Evolutionary conservation across 2,113 vertebrate genomes (phyloP).

Genomic region (Thamnaconus septentrionalis): DNA sequence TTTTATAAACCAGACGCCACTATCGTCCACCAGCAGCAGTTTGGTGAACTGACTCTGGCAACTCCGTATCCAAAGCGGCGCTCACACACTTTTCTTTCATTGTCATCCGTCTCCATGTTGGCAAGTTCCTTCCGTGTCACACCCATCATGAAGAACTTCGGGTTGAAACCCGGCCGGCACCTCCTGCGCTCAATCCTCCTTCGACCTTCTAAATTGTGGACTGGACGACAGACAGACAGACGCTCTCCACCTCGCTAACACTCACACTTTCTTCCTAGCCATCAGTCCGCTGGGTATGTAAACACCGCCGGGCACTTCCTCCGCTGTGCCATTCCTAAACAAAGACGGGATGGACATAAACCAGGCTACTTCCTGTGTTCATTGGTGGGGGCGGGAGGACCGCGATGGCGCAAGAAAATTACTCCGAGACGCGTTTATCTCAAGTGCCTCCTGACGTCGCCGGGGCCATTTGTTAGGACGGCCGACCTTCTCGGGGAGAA

Average conservation of each 20-base stretch:
- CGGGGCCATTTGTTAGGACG: conserved; percentile 51
- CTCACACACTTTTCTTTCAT: too few relatives aligned
- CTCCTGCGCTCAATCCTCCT: conserved; percentile 4
- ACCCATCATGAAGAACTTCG: too few relatives aligned
- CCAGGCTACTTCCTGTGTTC: conserved; percentile 52
- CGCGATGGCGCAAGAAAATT: conserved; percentile 36
- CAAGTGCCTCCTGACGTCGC: conserved; percentile 55
- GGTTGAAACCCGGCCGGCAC: not conserved
- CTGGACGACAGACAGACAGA: conserved; percentile 21
- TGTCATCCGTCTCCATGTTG: too few relatives aligned
- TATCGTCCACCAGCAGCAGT: too few relatives aligned
- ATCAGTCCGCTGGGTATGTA: conserved; percentile 51
- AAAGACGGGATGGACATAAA: conserved; percentile 34
- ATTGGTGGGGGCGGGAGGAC: not conserved
- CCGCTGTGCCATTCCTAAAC: conserved; percentile 34
- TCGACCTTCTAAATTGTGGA: conserved; percentile 8
- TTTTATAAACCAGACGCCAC: too few relatives aligned
- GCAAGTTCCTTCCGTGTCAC: too few relatives aligned
- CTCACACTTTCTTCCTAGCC: not conserved
- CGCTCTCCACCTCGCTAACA: conserved; percentile 7
- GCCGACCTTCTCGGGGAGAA: conserved; percentile 36
- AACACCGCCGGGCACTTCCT: conserved; percentile 50
- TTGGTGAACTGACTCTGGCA: too few relatives aligned
- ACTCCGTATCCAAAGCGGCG: too few relatives aligned
- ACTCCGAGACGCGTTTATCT: conserved; percentile 43